A percentile compares a stretch with the other conserved stretches of the same genome.
Conservation (phyloP, 2,888 invertebrate genomes). For the Nephrocerus scutellatus region DNA sequence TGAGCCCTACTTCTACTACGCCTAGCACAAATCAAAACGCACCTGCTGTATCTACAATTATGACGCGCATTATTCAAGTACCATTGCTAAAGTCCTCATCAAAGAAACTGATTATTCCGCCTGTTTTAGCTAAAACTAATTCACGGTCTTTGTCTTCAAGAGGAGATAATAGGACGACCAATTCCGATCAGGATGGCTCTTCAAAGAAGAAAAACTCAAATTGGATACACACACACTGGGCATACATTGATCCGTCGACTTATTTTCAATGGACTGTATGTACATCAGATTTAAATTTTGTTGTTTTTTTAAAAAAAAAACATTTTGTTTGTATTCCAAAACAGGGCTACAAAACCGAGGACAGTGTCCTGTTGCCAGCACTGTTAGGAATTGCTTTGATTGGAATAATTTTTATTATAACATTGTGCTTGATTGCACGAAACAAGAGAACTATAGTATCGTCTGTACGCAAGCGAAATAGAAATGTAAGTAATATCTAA, state of each 20-base stretch:
- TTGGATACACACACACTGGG: constrained; percentile 60
- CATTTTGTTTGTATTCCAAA: background rate
- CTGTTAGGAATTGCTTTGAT: constrained; percentile 49
- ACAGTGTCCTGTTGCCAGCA: constrained; percentile 54
- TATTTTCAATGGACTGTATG: constrained; percentile 63
- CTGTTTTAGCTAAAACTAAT: constrained; percentile 40
- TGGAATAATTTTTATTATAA: constrained; percentile 49
- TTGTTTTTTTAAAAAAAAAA: background rate
- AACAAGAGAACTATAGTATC: constrained; percentile 44
- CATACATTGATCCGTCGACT: constrained; percentile 58
- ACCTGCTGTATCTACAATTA: constrained; percentile 27
- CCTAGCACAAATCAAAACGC: constrained; percentile 10
- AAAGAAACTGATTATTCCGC: constrained; percentile 52
- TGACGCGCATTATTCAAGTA: constrained; percentile 42
- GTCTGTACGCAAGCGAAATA: constrained; percentile 43
- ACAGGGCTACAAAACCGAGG: constrained; percentile 55
- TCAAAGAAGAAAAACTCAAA: constrained; percentile 26
- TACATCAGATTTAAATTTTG: constrained; percentile 18
- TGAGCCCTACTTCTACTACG: constrained; percentile 6
- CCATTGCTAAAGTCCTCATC: constrained; percentile 47
- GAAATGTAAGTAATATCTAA: constrained; percentile 37
- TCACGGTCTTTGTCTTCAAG: constrained; percentile 14
- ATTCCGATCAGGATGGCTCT: background rate
- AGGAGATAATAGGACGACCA: constrained; percentile 30
- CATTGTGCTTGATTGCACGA: constrained; percentile 53